A percentile compares a stretch with the other conserved stretches of the same genome.
phyloP scores from a whole-genome alignment of 2,797 vertebrate genomes.

The Phyllotis vaccarum region DNA sequence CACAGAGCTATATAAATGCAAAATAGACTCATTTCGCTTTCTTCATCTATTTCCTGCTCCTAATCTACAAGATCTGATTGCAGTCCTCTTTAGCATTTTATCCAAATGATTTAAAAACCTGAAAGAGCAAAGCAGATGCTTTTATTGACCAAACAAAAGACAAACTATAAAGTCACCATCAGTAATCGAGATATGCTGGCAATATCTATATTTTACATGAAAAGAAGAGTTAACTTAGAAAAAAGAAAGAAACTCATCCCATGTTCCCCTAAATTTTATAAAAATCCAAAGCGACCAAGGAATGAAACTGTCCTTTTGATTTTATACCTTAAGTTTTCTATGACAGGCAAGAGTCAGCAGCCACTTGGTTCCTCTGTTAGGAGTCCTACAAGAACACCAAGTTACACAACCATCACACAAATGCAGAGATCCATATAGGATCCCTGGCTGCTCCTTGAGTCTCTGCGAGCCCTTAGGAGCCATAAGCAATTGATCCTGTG shows the following conservation, averaged over 20 bases:
- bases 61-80: constrained; percentile 38
- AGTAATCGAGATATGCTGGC: not conserved
- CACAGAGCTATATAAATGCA: constrained; percentile 65
- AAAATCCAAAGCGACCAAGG: not conserved
- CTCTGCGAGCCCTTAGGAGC: not conserved
- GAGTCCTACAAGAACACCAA: not conserved
- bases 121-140: not conserved
- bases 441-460: not conserved
- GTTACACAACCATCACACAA: not conserved
- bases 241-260: not conserved
- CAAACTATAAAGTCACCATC: not conserved
- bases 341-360: not conserved
- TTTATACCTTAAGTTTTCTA: not conserved
- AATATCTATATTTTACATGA: not conserved
- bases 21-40: constrained; percentile 66
- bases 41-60: constrained; percentile 45
- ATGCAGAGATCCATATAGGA: not conserved
- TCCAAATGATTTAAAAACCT: constrained; percentile 60
- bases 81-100: constrained; percentile 61
- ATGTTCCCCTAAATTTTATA: not conserved
- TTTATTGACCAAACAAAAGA: not conserved
- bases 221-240: not conserved
- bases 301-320: not conserved
- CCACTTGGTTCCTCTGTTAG: not conserved
- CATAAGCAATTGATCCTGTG: not conserved